Conservation (phyloP, 2,113 vertebrate genomes). For the Zosterops pallidus region DNA sequence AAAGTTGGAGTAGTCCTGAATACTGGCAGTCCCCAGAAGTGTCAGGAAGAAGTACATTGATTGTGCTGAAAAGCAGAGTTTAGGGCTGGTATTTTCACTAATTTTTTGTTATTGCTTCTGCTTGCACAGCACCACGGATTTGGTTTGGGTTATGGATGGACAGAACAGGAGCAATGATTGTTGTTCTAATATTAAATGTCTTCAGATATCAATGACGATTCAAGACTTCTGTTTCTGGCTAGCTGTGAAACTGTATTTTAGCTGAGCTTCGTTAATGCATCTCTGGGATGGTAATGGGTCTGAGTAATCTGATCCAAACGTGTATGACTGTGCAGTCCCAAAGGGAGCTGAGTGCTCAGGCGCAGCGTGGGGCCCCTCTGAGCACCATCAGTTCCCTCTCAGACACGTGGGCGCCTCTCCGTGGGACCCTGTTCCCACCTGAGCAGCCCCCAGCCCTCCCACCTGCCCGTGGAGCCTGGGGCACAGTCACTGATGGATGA, state of each 20-base stretch:
- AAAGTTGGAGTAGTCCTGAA: neutral
- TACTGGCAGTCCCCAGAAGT: neutral
- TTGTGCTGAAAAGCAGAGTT: neutral
- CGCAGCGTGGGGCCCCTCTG: rapidly evolving
- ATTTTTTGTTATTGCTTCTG: neutral
- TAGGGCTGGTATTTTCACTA: neutral
- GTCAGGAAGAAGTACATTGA: neutral
- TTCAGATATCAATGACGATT: neutral
- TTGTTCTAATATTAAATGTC: neutral
- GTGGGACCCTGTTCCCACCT: rapidly evolving
- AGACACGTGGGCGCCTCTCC: neutral
- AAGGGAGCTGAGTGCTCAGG: neutral
- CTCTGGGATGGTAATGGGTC: neutral
- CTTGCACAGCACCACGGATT: rapidly evolving
- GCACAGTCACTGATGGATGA: neutral
- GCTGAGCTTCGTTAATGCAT: neutral
- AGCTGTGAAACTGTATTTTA: neutral
- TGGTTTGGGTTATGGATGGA: neutral
- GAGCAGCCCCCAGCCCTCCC: neutral
- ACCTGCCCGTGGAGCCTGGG: rapidly evolving
- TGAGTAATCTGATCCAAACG: neutral
- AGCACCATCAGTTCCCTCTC: rapidly evolving
- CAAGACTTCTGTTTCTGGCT: neutral
- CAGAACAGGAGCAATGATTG: neutral
- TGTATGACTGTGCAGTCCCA: rapidly evolving